These are phyloP conservation scores for Chunga burmeisteri DNA, from an alignment of 2,113 vertebrate genomes.

Conservation along the genomic window DNA sequence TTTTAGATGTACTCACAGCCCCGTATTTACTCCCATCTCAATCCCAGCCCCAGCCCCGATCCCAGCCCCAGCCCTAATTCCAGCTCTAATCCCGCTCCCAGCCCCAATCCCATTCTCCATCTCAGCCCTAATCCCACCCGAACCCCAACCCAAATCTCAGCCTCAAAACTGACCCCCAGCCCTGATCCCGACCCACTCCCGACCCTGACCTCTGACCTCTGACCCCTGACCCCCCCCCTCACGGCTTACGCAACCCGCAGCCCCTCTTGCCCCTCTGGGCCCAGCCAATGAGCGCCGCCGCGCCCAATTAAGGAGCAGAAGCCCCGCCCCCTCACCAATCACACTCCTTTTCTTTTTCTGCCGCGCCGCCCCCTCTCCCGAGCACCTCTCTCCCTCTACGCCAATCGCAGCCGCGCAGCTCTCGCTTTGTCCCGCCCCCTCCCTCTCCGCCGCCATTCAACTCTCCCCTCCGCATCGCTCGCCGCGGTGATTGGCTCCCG, in stretches of 20 bases:
- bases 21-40: neutral
- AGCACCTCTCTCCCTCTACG: neutral
- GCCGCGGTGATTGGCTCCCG: neutral
- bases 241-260: neutral
- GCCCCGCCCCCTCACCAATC: neutral
- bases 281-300: neutral
- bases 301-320: neutral
- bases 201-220: no score
- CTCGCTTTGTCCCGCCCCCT: neutral
- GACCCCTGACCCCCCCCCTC: no score
- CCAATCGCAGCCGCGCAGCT: neutral
- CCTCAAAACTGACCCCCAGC: neutral
- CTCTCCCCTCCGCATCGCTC: neutral
- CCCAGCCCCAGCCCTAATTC: neutral
- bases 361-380: neutral
- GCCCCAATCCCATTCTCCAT: no score
- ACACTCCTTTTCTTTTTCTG: no score
- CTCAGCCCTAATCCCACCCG: neutral
- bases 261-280: no score
- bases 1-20: neutral
- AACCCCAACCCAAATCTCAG: neutral
- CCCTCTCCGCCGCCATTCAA: neutral
- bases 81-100: no score
- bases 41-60: neutral
- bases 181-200: neutral